These are phyloP conservation scores for Brachyptera putata DNA, from an alignment of 2,888 invertebrate genomes.

Conservation along the genomic window DNA sequence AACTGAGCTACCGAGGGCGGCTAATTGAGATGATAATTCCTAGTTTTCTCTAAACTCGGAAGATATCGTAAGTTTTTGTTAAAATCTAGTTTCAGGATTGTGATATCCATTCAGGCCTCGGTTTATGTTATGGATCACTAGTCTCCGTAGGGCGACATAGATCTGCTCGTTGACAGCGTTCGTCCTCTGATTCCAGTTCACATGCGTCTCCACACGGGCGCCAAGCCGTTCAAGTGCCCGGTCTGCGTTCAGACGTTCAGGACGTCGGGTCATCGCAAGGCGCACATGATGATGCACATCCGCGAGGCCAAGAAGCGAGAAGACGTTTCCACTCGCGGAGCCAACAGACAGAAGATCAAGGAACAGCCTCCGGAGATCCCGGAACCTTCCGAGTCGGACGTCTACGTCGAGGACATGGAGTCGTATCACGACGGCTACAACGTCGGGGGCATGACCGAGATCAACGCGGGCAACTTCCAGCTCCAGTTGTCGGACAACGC, in stretches of 20 bases:
- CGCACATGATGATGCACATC: conserved; percentile 54
- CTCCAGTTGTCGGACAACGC: conserved; percentile 40
- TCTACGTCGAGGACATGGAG: neutral
- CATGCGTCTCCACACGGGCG: conserved; percentile 60
- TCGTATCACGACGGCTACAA: neutral
- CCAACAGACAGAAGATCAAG: neutral
- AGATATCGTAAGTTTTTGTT: too few relatives aligned
- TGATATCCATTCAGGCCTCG: too few relatives aligned
- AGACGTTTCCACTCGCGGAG: neutral
- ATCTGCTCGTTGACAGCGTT: too few relatives aligned
- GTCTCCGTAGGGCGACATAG: too few relatives aligned
- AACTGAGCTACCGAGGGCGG: too few relatives aligned
- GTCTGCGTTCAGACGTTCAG: conserved; percentile 59
- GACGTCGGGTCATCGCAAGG: conserved; percentile 62
- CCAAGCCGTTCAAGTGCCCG: conserved; percentile 57
- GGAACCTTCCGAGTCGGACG: neutral
- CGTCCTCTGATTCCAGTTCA: too few relatives aligned
- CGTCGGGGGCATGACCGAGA: conserved; percentile 40
- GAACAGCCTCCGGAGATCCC: neutral
- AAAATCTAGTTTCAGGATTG: too few relatives aligned
- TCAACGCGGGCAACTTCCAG: conserved; percentile 43
- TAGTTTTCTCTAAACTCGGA: too few relatives aligned
- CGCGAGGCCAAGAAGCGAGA: conserved; percentile 36
- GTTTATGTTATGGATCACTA: too few relatives aligned
- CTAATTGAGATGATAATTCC: too few relatives aligned